Evolutionary conservation across 2,113 vertebrate species (phyloP).

Genomic region (Pontoporia blainvillei): DNA sequence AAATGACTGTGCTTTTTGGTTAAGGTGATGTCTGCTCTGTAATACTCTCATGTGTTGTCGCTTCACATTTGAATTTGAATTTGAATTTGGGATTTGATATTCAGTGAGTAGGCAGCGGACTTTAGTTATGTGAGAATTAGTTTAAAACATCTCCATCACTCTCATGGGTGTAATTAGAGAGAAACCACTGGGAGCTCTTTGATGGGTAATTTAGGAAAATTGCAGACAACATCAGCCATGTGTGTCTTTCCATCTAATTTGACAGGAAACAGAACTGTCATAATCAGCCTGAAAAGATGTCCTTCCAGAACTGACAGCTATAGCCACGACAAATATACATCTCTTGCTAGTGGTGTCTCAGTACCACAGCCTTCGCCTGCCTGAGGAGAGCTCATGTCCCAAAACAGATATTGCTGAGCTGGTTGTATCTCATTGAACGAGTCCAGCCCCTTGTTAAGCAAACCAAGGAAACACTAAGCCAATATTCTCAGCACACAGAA

Average conservation of each 20-base stretch:
- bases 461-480: neutral
- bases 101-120: neutral
- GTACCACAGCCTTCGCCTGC: neutral
- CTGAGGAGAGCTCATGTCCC: neutral
- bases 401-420: neutral
- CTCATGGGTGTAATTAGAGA: neutral
- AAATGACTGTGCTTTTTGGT: neutral
- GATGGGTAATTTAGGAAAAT: neutral
- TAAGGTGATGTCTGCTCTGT: neutral
- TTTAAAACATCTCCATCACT: neutral
- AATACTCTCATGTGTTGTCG: neutral
- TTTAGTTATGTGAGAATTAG: neutral
- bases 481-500: neutral
- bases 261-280: neutral
- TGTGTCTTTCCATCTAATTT: neutral
- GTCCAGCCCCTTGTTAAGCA: neutral
- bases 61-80: neutral
- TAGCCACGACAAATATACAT: neutral
- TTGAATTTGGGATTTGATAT: neutral
- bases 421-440: neutral
- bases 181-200: neutral
- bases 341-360: neutral
- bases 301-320: neutral
- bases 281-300: slow-evolving; percentile 13
- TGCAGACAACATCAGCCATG: neutral